Percentiles rank a stretch among this genome's conserved stretches.
Evolutionary conservation across 2,113 vertebrate species (phyloP).

Genomic region (Pachycephala philippinensis): DNA sequence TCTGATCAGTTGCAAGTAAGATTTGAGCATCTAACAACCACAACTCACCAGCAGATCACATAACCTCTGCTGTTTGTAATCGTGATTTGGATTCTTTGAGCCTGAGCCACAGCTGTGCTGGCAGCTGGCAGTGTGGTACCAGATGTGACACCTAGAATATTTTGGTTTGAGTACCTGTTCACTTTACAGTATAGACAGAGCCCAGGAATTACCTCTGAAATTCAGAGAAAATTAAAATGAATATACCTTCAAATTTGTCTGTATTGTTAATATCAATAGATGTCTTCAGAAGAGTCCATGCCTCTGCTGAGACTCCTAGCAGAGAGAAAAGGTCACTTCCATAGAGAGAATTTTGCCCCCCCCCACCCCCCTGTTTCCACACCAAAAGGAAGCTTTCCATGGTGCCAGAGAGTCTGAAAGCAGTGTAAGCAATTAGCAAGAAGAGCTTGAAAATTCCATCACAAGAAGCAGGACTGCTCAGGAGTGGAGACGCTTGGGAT

Average conservation of each 20-base stretch:
- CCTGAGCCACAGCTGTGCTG: not conserved
- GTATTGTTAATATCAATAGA: not conserved
- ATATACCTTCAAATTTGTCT: not conserved
- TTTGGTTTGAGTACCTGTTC: not conserved
- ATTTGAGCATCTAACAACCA: not conserved
- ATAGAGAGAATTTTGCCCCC: not conserved
- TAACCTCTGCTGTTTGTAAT: not conserved
- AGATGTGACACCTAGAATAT: not conserved
- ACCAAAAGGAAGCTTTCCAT: not conserved
- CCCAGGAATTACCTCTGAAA: not conserved
- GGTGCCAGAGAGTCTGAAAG: conserved; percentile 60
- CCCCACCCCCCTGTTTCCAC: not conserved
- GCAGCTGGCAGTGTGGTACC: not conserved
- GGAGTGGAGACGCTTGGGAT: conserved; percentile 44
- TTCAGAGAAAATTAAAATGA: not conserved
- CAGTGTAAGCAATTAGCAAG: conserved; percentile 20
- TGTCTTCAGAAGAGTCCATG: not conserved
- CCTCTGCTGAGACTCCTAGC: not conserved
- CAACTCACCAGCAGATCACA: not conserved
- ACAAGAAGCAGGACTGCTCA: conserved; percentile 13
- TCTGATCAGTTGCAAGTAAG: not conserved
- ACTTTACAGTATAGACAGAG: not conserved
- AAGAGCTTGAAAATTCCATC: conserved; percentile 29
- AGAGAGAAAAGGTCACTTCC: not conserved
- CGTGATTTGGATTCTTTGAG: not conserved